phyloP scores from a whole-genome alignment of 2,113 vertebrate species.

The Falcunculus frontatus region DNA sequence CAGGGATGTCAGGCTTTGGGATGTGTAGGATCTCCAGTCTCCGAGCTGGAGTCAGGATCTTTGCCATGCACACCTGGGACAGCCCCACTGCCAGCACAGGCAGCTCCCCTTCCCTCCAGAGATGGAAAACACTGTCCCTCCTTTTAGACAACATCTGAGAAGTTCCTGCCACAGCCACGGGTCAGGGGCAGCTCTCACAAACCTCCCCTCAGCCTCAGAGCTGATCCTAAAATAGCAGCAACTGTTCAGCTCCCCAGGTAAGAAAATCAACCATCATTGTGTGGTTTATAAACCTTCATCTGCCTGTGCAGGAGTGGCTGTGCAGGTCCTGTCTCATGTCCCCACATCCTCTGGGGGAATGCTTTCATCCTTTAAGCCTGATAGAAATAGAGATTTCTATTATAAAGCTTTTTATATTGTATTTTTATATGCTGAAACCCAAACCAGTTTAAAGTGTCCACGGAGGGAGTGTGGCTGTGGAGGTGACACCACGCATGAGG shows the following conservation, averaged over 20 bases:
- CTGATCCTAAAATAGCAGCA: accelerated
- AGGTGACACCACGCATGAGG: not conserved
- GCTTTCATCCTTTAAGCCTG: not conserved
- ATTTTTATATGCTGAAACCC: accelerated
- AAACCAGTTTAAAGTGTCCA: accelerated
- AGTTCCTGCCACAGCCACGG: accelerated
- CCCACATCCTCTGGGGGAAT: not conserved
- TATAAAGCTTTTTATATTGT: accelerated
- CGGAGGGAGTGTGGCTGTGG: not conserved
- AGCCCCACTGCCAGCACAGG: not conserved
- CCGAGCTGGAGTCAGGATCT: too few species aligned
- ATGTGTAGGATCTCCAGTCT: not conserved
- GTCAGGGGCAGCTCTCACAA: not conserved
- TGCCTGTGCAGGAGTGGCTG: not conserved
- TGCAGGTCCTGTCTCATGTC: accelerated
- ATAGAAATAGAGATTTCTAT: not conserved
- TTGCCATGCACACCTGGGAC: not conserved
- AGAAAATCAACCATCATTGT: accelerated
- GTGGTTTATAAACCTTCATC: accelerated
- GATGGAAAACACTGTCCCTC: accelerated
- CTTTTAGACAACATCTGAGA: accelerated
- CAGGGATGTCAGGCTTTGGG: not conserved
- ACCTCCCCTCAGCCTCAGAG: not conserved
- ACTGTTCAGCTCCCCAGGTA: not conserved
- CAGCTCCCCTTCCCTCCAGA: not conserved